These are phyloP conservation scores for Cryptus armator DNA, from an alignment of 2,888 invertebrate species.

Conservation along the genomic window DNA sequence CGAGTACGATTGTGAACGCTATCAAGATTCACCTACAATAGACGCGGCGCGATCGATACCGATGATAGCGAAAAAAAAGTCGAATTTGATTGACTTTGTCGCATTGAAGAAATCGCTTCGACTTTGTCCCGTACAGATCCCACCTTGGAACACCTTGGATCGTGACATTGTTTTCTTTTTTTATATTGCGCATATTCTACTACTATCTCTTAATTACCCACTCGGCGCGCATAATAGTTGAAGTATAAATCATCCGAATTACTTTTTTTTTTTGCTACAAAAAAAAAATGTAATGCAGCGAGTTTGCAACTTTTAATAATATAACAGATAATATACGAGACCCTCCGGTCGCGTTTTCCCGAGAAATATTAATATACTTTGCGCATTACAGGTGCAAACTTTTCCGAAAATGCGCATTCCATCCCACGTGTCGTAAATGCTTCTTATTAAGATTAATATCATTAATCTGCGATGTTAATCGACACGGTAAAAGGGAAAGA, in stretches of 20 bases:
- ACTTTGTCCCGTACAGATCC: conserved; percentile 14
- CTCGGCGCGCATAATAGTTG: not conserved
- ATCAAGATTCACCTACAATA: conserved; percentile 20
- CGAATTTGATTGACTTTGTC: not conserved
- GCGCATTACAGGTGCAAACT: not conserved
- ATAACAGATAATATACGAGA: not conserved
- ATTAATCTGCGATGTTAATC: not conserved
- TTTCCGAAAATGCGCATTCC: not conserved
- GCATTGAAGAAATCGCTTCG: not conserved
- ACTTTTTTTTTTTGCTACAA: conserved; percentile 3
- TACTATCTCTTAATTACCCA: not conserved
- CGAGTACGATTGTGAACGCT: not conserved
- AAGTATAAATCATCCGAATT: not conserved
- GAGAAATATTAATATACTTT: not conserved
- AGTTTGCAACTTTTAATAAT: conserved; percentile 5
- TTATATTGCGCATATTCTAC: not conserved
- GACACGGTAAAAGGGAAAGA: not conserved
- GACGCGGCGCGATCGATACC: not conserved
- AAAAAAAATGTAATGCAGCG: not conserved
- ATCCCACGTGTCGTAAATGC: not conserved
- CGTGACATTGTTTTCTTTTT: not conserved
- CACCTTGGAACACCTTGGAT: not conserved
- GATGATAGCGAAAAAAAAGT: not conserved
- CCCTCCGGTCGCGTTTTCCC: conserved; percentile 1
- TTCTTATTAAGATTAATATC: not conserved